These are phyloP conservation scores for Paracyclopina nana DNA, from an alignment of 1,140 invertebrate genomes.

Conservation along the genomic window DNA sequence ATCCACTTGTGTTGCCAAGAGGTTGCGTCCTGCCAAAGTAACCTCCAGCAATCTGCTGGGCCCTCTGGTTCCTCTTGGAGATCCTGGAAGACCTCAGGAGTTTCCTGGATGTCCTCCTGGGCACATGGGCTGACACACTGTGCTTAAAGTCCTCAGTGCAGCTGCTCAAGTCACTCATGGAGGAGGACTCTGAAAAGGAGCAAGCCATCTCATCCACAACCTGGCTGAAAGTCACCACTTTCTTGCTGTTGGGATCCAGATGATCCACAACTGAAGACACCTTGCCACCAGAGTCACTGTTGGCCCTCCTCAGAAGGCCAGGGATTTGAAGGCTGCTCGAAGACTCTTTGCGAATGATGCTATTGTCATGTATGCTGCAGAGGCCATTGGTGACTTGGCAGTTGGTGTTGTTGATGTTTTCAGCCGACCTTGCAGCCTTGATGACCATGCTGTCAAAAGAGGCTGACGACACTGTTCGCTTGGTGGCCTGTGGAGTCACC, in stretches of 20 bases:
- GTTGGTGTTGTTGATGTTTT: neutral
- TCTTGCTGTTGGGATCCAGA: too few relatives aligned
- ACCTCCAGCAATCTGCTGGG: neutral
- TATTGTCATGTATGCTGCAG: neutral
- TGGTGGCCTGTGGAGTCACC: neutral
- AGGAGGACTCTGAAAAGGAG: constrained; percentile 5
- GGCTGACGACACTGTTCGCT: neutral
- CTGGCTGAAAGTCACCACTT: constrained; percentile 9
- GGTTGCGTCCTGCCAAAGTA: neutral
- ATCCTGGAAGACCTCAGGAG: constrained; percentile 15
- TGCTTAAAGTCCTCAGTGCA: constrained; percentile 16
- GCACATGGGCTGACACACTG: neutral
- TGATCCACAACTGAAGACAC: too few relatives aligned
- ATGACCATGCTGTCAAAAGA: constrained; percentile 1
- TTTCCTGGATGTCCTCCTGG: constrained; percentile 16
- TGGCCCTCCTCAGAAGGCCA: neutral
- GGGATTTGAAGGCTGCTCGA: constrained; percentile 9
- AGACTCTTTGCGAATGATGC: constrained; percentile 4
- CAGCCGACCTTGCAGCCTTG: constrained; percentile 1
- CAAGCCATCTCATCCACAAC: constrained; percentile 12
- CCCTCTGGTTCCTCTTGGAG: constrained; percentile 11
- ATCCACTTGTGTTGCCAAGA: constrained; percentile 15
- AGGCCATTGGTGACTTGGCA: neutral
- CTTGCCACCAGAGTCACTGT: too few relatives aligned
- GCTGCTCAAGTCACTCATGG: constrained; percentile 4